Conservation (phyloP, 2,888 invertebrate species). For the Dione juno region DNA sequence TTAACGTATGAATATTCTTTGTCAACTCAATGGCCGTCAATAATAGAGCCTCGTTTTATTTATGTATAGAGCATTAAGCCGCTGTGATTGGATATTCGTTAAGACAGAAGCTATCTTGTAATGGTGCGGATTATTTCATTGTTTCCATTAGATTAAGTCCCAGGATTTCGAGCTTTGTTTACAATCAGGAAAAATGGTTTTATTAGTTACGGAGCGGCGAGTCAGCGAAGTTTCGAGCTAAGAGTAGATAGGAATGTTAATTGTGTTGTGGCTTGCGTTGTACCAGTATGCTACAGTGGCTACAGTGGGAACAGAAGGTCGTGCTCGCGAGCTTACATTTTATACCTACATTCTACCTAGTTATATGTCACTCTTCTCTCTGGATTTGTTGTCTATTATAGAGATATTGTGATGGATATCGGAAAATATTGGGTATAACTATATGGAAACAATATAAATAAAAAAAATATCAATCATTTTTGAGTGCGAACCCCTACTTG, state of each 20-base stretch:
- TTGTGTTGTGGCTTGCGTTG: conserved; percentile 24
- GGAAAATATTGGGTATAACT: too few species aligned
- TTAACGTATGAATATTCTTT: not conserved
- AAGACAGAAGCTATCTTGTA: conserved; percentile 28
- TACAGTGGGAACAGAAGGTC: not conserved
- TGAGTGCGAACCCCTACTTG: too few species aligned
- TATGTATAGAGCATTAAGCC: conserved; percentile 37
- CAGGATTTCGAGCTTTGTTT: conserved; percentile 30
- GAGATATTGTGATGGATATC: too few species aligned
- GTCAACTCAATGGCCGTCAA: conserved; percentile 11
- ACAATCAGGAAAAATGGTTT: conserved; percentile 33
- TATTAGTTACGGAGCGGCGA: conserved; percentile 22
- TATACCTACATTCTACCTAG: too few species aligned
- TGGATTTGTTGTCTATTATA: too few species aligned
- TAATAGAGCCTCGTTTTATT: conserved; percentile 26
- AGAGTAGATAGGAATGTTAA: conserved; percentile 35
- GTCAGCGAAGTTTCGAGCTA: conserved; percentile 4
- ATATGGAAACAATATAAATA: too few species aligned
- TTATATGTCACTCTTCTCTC: too few species aligned
- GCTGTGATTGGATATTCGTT: conserved; percentile 33
- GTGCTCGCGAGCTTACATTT: not conserved
- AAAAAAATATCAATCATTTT: too few species aligned
- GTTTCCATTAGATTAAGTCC: conserved; percentile 32
- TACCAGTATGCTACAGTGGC: too few species aligned
- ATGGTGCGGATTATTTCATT: conserved; percentile 31